phyloP scores from a whole-genome alignment of 2,113 vertebrate genomes.

The Hipposideros armiger region DNA sequence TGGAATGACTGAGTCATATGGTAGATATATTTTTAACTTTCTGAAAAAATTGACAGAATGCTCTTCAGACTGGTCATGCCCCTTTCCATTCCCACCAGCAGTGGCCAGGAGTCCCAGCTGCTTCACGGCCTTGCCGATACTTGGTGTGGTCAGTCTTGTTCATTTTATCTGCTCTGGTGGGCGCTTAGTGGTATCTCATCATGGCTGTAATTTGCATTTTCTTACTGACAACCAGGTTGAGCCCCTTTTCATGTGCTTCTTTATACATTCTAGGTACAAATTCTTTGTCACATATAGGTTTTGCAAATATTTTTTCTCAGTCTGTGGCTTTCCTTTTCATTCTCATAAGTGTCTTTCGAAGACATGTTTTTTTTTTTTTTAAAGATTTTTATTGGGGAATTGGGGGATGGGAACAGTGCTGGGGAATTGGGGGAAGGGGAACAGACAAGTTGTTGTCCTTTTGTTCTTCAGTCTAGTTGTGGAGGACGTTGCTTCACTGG shows the following conservation, averaged over 20 bases:
- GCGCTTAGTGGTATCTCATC: background rate
- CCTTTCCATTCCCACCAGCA: background rate
- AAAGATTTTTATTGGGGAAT: too few relatives aligned
- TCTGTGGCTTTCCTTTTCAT: background rate
- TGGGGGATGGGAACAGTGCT: too few relatives aligned
- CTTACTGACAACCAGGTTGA: background rate
- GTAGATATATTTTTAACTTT: conserved; percentile 55
- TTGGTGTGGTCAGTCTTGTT: background rate
- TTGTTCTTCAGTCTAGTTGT: too few relatives aligned
- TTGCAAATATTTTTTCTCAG: conserved; percentile 19
- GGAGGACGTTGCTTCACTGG: too few relatives aligned
- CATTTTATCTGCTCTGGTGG: background rate
- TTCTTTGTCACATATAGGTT: background rate
- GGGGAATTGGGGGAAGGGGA: too few relatives aligned
- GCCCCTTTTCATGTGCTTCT: background rate
- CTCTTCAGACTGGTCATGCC: background rate
- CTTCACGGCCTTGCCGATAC: background rate
- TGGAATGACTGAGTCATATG: conserved; percentile 36
- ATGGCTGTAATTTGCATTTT: background rate
- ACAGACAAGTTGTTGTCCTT: too few relatives aligned
- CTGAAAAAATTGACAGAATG: conserved; percentile 8
- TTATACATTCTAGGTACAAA: background rate
- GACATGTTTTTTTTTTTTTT: too few relatives aligned
- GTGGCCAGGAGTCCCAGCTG: background rate
- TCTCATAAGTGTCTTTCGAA: background rate